A percentile compares a stretch with the other conserved stretches of the same genome.
These are phyloP conservation scores for Chaetophractus vellerosus DNA, from an alignment of 2,797 vertebrate species.

Conservation along the genomic window DNA sequence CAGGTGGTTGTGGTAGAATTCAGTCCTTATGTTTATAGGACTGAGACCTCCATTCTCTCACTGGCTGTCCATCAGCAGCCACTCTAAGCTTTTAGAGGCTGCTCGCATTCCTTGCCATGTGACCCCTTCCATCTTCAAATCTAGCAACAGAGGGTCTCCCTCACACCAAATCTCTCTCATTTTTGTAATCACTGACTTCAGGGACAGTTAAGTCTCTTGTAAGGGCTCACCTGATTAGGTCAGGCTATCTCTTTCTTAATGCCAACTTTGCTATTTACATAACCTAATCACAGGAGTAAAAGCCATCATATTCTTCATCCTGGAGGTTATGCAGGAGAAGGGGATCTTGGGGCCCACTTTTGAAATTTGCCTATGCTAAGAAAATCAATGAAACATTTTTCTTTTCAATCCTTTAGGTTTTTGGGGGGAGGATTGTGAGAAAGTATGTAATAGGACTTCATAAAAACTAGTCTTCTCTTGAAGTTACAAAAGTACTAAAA, in stretches of 20 bases:
- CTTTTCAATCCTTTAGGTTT: neutral
- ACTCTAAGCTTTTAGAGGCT: neutral
- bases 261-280: neutral
- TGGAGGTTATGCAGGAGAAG: neutral
- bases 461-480: neutral
- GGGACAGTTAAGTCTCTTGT: neutral
- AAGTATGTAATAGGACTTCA: neutral
- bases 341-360: neutral
- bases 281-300: constrained; percentile 44
- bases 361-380: neutral
- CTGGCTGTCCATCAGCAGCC: neutral
- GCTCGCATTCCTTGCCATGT: neutral
- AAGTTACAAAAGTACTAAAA: constrained; percentile 25
- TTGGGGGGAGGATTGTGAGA: neutral
- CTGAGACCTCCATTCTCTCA: neutral
- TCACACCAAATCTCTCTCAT: neutral
- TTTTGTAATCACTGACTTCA: neutral
- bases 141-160: neutral
- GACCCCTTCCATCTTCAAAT: constrained; percentile 30
- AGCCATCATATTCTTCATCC: neutral
- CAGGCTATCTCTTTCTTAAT: constrained; percentile 16
- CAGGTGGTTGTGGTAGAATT: neutral
- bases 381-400: constrained; percentile 6
- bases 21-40: neutral
- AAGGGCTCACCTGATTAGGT: neutral